Evolutionary conservation across 2,888 invertebrate species (phyloP).

Genomic region (Phytoseiulus persimilis): DNA sequence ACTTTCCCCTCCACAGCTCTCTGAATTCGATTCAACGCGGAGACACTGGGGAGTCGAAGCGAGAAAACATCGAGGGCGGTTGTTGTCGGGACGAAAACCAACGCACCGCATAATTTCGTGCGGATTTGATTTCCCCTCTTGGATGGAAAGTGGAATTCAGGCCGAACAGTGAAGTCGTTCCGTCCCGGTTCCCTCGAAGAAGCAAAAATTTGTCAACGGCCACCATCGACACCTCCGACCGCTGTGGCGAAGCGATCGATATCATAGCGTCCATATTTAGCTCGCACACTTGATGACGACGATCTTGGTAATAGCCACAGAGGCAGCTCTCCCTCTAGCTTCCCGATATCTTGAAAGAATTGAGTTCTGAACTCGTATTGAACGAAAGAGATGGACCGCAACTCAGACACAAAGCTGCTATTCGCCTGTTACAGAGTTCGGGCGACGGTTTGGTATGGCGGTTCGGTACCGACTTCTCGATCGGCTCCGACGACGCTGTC

Average conservation of each 20-base stretch:
- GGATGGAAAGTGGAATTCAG: neutral
- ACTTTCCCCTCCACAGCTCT: neutral
- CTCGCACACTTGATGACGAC: neutral
- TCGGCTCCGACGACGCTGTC: too few relatives aligned
- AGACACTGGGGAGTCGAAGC: neutral
- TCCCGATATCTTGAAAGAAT: too few relatives aligned
- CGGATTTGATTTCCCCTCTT: neutral
- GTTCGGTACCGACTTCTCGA: too few relatives aligned
- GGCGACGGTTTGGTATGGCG: too few relatives aligned
- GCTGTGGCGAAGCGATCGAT: neutral
- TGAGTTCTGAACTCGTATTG: neutral
- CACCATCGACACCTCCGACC: neutral
- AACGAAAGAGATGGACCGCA: too few relatives aligned
- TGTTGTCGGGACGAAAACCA: neutral
- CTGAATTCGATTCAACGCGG: neutral
- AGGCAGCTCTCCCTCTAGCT: too few relatives aligned
- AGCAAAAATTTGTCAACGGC: neutral
- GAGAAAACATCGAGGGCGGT: neutral
- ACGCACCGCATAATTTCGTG: neutral
- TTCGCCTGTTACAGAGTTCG: too few relatives aligned
- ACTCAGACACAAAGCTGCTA: too few relatives aligned
- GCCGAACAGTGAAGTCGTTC: neutral
- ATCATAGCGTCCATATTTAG: neutral
- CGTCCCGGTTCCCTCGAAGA: neutral
- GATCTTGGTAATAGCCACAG: neutral